Percentiles rank a stretch among this genome's conserved stretches.
phyloP scores from a whole-genome alignment of 2,113 vertebrate genomes.

The Motacilla tschutschensis region DNA sequence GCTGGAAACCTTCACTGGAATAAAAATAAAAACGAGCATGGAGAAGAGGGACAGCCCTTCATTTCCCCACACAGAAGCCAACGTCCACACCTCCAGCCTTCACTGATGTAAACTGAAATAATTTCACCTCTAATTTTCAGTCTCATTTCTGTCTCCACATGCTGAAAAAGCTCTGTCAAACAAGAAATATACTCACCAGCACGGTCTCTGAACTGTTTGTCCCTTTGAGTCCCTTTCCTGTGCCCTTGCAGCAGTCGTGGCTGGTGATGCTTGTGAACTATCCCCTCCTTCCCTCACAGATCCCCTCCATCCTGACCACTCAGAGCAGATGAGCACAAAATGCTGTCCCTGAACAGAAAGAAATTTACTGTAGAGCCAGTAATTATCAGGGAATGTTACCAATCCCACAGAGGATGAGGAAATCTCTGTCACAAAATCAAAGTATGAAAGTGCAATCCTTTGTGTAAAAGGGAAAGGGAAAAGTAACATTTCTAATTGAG shows the following conservation, averaged over 20 bases:
- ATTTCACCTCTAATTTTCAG: background rate
- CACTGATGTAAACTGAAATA: background rate
- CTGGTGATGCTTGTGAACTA: background rate
- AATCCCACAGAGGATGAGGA: background rate
- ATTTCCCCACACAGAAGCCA: background rate
- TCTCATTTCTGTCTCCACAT: background rate
- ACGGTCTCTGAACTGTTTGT: background rate
- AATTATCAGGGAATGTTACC: conserved; percentile 34
- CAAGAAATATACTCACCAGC: background rate
- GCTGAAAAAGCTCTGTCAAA: background rate
- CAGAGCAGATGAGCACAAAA: background rate
- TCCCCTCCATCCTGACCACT: background rate
- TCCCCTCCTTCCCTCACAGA: background rate
- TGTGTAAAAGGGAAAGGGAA: conserved; percentile 3
- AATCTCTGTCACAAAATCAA: conserved; percentile 6
- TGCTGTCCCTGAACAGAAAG: conserved; percentile 15
- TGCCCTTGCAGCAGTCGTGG: background rate
- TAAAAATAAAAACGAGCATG: background rate
- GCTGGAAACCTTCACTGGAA: background rate
- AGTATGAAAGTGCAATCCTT: background rate
- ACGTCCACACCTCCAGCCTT: background rate
- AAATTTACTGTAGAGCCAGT: conserved; percentile 7
- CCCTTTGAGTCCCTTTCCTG: background rate
- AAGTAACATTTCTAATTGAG: conserved; percentile 52
- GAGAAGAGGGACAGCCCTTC: background rate